Evolutionary conservation across 2,797 vertebrate species (phyloP).

Genomic region (Rousettus madagascariensis): DNA sequence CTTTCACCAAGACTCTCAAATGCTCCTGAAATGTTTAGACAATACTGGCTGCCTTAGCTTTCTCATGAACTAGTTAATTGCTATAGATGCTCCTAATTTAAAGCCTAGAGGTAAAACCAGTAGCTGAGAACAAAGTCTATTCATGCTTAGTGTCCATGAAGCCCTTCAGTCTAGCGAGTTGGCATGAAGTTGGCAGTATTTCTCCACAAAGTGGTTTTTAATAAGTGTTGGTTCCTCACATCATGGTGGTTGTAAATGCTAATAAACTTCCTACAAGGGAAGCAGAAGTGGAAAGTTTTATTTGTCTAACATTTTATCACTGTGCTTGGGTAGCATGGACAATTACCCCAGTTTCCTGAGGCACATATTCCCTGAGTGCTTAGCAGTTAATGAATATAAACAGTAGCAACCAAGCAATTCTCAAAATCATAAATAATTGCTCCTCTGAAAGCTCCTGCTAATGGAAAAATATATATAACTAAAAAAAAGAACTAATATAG

Average conservation of each 20-base stretch:
- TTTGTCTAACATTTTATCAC: constrained; percentile 70
- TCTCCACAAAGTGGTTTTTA: constrained; percentile 57
- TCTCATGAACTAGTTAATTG: not conserved
- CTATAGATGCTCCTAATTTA: not conserved
- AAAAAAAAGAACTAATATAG: constrained; percentile 57
- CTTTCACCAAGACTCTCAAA: not conserved
- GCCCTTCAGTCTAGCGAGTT: not conserved
- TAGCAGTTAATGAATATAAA: constrained; percentile 81
- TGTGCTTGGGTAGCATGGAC: constrained; percentile 67
- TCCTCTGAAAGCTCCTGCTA: constrained; percentile 45
- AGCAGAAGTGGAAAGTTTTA: constrained; percentile 76
- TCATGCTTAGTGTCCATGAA: not conserved
- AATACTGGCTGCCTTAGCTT: not conserved
- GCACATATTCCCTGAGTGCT: constrained; percentile 64
- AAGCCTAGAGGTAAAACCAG: not conserved
- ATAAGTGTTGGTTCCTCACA: constrained; percentile 66
- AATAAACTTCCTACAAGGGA: constrained; percentile 79
- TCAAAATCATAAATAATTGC: constrained; percentile 73
- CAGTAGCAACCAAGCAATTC: constrained; percentile 66
- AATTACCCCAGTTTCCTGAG: constrained; percentile 71
- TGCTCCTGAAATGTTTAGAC: not conserved
- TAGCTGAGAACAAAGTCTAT: not conserved
- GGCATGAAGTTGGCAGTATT: constrained; percentile 39
- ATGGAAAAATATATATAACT: constrained; percentile 55
- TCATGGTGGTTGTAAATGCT: constrained; percentile 72